Evolutionary conservation across 1,140 invertebrate species (phyloP).

Genomic region (Papilio glaucus): DNA sequence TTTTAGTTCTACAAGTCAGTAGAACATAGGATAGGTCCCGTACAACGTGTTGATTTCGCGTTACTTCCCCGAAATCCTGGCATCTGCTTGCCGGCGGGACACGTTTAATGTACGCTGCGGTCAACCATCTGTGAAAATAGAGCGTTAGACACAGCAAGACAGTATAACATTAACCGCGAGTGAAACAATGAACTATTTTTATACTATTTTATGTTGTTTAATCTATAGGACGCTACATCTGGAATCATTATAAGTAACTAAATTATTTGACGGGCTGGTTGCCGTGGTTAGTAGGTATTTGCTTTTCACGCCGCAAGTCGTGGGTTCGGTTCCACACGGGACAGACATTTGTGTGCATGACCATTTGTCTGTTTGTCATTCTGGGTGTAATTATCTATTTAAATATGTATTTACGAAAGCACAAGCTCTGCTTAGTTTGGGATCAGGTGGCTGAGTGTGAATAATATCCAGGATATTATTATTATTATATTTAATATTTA

Average conservation of each 20-base stretch:
- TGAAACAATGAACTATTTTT: background rate
- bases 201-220: background rate
- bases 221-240: background rate
- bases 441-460: too few relatives aligned
- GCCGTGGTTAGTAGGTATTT: too few relatives aligned
- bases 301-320: too few relatives aligned
- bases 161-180: constrained; percentile 5
- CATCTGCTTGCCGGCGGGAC: constrained; percentile 2
- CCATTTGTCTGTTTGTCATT: too few relatives aligned
- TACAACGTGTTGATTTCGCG: background rate
- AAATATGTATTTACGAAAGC: too few relatives aligned
- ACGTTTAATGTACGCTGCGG: constrained; percentile 27
- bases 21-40: background rate
- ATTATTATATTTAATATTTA: too few relatives aligned
- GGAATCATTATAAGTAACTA: background rate
- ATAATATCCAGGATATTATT: too few relatives aligned
- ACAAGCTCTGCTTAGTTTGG: too few relatives aligned
- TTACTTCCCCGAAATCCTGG: background rate
- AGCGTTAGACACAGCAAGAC: background rate
- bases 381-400: too few relatives aligned
- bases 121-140: constrained; percentile 22
- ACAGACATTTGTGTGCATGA: too few relatives aligned
- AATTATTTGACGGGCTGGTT: too few relatives aligned
- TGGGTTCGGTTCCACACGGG: too few relatives aligned
- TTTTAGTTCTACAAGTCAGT: background rate